These are phyloP conservation scores for Oncorhynchus mykiss DNA, from an alignment of 2,113 vertebrate genomes.

Conservation along the genomic window DNA sequence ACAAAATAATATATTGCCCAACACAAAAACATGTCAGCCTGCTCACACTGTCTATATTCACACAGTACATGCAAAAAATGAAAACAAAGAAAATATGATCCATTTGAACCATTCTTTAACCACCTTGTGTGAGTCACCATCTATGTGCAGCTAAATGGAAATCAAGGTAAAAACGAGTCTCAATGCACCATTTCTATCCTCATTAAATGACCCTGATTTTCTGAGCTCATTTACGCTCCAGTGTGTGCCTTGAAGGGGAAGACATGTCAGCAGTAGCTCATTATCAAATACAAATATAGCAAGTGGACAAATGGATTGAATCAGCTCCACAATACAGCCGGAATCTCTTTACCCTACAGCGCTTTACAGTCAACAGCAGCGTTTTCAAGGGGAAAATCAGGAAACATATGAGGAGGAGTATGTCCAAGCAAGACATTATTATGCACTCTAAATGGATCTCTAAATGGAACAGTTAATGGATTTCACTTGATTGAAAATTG, in stretches of 20 bases:
- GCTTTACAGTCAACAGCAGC: constrained; percentile 20
- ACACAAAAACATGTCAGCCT: constrained; percentile 46
- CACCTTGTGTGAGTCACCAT: constrained; percentile 33
- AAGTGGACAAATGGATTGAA: constrained; percentile 12
- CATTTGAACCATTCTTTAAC: not conserved
- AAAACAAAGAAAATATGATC: constrained; percentile 48
- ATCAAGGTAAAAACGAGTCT: not conserved
- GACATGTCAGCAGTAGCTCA: constrained; percentile 5
- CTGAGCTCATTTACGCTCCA: constrained; percentile 8
- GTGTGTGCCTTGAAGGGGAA: constrained; percentile 18
- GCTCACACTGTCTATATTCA: constrained; percentile 51
- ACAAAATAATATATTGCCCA: constrained; percentile 19
- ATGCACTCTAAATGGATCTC: constrained; percentile 14
- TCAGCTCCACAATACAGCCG: constrained; percentile 4
- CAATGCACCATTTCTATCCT: constrained; percentile 1
- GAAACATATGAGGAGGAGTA: not conserved
- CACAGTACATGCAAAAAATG: constrained; percentile 31
- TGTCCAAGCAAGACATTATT: not conserved
- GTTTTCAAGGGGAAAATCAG: not conserved
- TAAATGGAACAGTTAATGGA: not conserved
- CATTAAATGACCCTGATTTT: constrained; percentile 31
- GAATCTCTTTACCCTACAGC: constrained; percentile 3
- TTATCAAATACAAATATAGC: not conserved
- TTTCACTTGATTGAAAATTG: constrained; percentile 56
- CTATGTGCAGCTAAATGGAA: constrained; percentile 31